These are phyloP conservation scores for Xerus rutilus DNA, from an alignment of 2,797 vertebrate species.

Conservation along the genomic window DNA sequence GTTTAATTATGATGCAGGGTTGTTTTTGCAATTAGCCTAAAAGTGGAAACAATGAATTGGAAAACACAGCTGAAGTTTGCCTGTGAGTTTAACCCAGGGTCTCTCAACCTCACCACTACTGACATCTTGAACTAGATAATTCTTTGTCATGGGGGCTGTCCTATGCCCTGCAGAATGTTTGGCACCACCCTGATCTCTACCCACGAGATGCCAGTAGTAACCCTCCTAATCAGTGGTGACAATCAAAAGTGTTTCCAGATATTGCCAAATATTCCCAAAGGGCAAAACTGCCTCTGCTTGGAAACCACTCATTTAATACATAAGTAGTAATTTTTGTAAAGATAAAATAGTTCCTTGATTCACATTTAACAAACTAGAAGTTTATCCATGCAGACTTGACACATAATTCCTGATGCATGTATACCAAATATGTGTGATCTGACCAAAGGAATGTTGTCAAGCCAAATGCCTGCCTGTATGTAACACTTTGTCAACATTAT, in stretches of 20 bases:
- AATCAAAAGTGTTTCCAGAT: not conserved
- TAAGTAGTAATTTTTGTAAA: conserved; percentile 28
- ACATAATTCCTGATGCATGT: not conserved
- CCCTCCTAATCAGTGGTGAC: not conserved
- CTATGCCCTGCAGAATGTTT: not conserved
- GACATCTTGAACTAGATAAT: not conserved
- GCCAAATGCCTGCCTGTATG: not conserved
- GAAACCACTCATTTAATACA: not conserved
- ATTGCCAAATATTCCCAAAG: not conserved
- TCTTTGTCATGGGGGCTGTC: not conserved
- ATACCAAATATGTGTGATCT: not conserved
- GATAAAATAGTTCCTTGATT: not conserved
- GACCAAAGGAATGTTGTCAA: not conserved
- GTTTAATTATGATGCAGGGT: not conserved
- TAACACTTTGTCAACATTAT: conserved; percentile 2
- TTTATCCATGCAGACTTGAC: not conserved
- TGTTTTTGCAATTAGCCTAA: not conserved
- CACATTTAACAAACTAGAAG: conserved; percentile 3
- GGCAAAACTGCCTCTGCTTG: not conserved
- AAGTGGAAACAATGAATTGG: not conserved
- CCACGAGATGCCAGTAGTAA: not conserved
- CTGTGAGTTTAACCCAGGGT: not conserved
- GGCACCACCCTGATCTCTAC: not conserved
- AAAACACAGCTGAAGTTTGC: not conserved
- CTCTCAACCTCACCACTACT: not conserved